Conservation (phyloP, 53 echinoderm and acorn worm species). For the Actinopyga echinites region DNA sequence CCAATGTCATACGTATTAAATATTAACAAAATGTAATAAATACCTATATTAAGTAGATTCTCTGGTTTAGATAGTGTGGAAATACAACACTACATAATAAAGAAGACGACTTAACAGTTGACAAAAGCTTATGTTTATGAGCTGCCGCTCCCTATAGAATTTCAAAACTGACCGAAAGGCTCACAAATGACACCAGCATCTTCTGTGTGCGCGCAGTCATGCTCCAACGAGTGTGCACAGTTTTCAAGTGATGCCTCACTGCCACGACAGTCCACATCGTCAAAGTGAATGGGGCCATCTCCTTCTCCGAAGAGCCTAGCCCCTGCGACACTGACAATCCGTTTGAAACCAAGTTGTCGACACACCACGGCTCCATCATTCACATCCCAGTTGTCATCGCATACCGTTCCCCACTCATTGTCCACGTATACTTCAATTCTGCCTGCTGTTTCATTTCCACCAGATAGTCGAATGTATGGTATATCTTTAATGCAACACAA, state of each 20-base stretch:
- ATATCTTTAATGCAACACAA: too few relatives aligned
- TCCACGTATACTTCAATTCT: not conserved
- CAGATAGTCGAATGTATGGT: not conserved
- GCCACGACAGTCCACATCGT: conserved; percentile 11
- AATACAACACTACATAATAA: too few relatives aligned
- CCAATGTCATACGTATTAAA: too few relatives aligned
- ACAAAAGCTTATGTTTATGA: too few relatives aligned
- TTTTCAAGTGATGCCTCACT: not conserved
- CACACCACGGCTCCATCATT: conserved; percentile 17
- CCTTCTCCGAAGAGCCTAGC: not conserved
- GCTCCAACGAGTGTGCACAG: not conserved
- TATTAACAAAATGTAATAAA: too few relatives aligned
- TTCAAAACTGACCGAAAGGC: too few relatives aligned
- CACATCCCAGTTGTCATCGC: conserved; percentile 10
- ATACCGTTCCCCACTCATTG: not conserved
- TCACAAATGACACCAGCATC: conserved; percentile 25
- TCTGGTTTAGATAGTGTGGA: too few relatives aligned
- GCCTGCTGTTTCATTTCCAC: not conserved
- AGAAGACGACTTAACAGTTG: too few relatives aligned
- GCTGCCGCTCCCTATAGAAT: too few relatives aligned
- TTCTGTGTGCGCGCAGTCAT: conserved; percentile 23
- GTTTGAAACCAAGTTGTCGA: not conserved
- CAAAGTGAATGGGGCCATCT: not conserved
- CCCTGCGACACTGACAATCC: not conserved
- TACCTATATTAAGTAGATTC: too few relatives aligned